A percentile compares a stretch with the other conserved stretches of the same genome.
Evolutionary conservation across 2,113 vertebrate species (phyloP).

Genomic region (Sialia sialis): DNA sequence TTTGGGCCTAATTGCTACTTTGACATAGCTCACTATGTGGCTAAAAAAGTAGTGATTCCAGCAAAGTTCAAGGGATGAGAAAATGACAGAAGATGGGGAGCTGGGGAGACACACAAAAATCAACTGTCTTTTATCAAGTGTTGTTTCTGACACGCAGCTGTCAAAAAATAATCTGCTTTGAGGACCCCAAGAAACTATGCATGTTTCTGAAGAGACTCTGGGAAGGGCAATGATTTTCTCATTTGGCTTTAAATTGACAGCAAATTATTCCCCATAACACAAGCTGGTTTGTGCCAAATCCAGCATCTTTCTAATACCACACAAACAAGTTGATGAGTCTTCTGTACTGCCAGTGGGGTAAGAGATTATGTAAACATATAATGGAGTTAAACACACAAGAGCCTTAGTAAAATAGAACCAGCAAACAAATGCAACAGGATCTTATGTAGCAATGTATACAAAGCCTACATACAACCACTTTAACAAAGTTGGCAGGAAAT

Average conservation of each 20-base stretch:
- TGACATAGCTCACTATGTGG: background rate
- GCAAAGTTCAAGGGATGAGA: background rate
- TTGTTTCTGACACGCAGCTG: background rate
- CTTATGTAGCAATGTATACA: background rate
- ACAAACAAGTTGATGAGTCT: background rate
- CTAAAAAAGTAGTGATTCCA: background rate
- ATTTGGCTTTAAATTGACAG: slow-evolving; percentile 22
- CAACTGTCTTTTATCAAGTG: background rate
- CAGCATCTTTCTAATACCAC: background rate
- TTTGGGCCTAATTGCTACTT: background rate
- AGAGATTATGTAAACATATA: slow-evolving; percentile 3
- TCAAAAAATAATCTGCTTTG: background rate
- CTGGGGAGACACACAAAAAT: background rate
- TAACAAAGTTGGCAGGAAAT: slow-evolving; percentile 87
- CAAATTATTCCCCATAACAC: background rate
- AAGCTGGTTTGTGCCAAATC: background rate
- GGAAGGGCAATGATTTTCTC: background rate
- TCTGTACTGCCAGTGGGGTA: background rate
- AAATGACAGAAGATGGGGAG: background rate
- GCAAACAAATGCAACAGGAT: background rate
- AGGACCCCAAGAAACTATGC: background rate
- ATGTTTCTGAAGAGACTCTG: background rate
- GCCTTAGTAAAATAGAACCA: background rate
- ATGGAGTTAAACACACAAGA: background rate
- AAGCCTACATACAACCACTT: slow-evolving; percentile 81